These are phyloP conservation scores for Lycopodina hypogea DNA, from an alignment of 37 sponge, comb jelly and placozoan genomes.

Conservation along the genomic window DNA sequence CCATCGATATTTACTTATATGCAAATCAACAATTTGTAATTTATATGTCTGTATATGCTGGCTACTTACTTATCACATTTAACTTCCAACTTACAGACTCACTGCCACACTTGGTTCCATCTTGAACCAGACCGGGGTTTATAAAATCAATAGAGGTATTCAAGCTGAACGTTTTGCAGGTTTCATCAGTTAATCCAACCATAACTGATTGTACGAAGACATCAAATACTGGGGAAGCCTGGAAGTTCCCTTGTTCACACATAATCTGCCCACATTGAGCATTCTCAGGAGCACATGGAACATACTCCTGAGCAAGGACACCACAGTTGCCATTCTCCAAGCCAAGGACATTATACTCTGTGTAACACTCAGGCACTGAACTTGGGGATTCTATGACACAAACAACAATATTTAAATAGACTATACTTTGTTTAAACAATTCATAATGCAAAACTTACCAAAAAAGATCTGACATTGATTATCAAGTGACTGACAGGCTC, in stretches of 20 bases:
- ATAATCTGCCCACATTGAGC: slow-evolving; percentile 54
- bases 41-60: no score
- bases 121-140: slow-evolving; percentile 51
- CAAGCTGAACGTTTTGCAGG: slow-evolving; percentile 31
- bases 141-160: slow-evolving; percentile 21
- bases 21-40: no score
- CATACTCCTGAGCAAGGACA: background rate
- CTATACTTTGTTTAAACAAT: no score
- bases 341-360: slow-evolving; percentile 22
- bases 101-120: slow-evolving; percentile 56
- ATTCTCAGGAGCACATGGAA: slow-evolving; percentile 49
- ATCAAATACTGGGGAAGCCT: background rate
- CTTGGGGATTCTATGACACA: no score
- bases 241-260: slow-evolving; percentile 13
- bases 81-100: slow-evolving; percentile 10
- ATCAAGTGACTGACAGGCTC: slow-evolving; percentile 29
- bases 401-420: no score
- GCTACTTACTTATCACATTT: no score
- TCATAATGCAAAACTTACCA: no score
- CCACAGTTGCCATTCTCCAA: slow-evolving; percentile 61
- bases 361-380: slow-evolving; percentile 11
- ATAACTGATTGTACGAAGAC: background rate
- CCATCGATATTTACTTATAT: no score
- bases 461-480: slow-evolving; percentile 35
- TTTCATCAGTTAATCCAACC: background rate